Conservation (phyloP, 2,888 invertebrate species). For the Hypena proboscidalis region DNA sequence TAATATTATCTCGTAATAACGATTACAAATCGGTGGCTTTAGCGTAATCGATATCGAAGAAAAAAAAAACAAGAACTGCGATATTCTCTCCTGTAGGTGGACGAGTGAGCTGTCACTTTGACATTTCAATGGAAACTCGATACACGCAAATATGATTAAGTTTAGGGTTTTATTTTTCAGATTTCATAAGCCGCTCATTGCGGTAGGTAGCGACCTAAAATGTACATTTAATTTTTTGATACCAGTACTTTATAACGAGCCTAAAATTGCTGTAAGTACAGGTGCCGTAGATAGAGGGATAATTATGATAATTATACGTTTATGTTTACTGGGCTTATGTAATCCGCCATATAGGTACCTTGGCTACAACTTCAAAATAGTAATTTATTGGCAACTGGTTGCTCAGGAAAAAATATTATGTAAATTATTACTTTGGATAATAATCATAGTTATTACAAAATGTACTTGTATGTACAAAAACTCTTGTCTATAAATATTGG, state of each 20-base stretch:
- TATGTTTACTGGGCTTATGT: constrained; percentile 27
- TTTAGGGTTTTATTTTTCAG: constrained; percentile 43
- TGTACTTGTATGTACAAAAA: background rate
- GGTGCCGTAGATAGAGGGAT: constrained; percentile 47
- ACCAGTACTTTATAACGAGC: constrained; percentile 37
- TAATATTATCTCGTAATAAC: too few relatives aligned
- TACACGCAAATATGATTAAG: constrained; percentile 42
- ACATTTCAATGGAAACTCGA: constrained; percentile 40
- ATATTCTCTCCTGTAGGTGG: constrained; percentile 1
- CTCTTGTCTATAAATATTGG: too few relatives aligned
- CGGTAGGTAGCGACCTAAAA: constrained; percentile 43
- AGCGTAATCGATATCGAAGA: too few relatives aligned
- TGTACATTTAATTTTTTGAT: constrained; percentile 24
- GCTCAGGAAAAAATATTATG: constrained; percentile 25
- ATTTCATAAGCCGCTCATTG: constrained; percentile 38
- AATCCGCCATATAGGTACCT: constrained; percentile 10
- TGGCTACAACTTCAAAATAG: constrained; percentile 22
- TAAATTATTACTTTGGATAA: constrained; percentile 7
- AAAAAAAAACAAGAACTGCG: too few relatives aligned
- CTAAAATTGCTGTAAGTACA: constrained; percentile 27
- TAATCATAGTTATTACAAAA: constrained; percentile 5
- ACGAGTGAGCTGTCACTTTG: constrained; percentile 23
- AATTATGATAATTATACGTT: constrained; percentile 48
- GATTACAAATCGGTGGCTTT: too few relatives aligned
- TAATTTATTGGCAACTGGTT: constrained; percentile 29